Base-by-base conservation (phyloP, 2,888 invertebrate genomes). In the Stomorhina lunata region DNA sequence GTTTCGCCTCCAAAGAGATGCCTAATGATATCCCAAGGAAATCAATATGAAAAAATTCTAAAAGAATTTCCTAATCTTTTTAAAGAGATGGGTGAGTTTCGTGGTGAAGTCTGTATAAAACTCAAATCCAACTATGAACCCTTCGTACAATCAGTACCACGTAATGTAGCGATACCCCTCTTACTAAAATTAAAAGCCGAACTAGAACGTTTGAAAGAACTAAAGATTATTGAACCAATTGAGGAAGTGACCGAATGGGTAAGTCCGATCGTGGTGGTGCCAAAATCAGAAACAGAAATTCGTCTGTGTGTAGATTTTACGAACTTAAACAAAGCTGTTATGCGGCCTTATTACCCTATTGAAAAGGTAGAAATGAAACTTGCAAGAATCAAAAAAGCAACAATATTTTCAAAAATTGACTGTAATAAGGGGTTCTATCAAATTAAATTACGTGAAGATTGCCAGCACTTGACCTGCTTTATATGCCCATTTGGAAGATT, bases 211-310 rank as follows among this genome's bases (percentile, higher is more conserved):
- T 43, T 73, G 7, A 40, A 20, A 2, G 6, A 48, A 72, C 12
- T 37, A 15, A 6, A 37, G 0, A 73, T 73, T 25, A 53, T 73
- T 9, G 45, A 65, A 45, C 43, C 55, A 1, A 55, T 75, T 4
- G 65, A 75, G n/a, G 65, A 65, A 2, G 75, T 55, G 4, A 65
- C 75, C 0, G 55, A 75, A 65, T 75, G 65, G 65, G 75, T 55
- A 43, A 75, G 75, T 40, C 75, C 43, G 2, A 63, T 75, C 7
- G 55, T 75, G 10, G 43, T 65, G 0, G 55, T 57, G 15, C 57
- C 57, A 10, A 57, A 57, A n/a, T 9, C 4, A 9, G 22, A 48
- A 2, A 22, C 20, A 9, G 10, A 48, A 9, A 48, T 48, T 9
- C 50, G 63, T 27, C 27, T 75, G 12, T 63, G 75, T 37, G 75